Percentiles rank a stretch among this genome's conserved stretches.
These are phyloP conservation scores for Lemur catta DNA, from an alignment of 2,797 vertebrate genomes.

Conservation along the genomic window DNA sequence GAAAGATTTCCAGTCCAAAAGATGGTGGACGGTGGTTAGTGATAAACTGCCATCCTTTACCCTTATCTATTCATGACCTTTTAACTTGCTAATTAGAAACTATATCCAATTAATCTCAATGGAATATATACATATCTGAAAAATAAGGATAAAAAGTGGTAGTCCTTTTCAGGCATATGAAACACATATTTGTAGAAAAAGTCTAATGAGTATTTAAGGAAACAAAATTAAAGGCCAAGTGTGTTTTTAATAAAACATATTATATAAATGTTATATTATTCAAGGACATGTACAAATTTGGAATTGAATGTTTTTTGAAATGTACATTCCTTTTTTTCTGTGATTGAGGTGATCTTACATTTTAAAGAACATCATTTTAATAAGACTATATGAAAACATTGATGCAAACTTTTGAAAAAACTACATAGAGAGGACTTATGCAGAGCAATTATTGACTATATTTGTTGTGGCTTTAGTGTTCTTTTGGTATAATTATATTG, in stretches of 20 bases:
- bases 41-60: not conserved
- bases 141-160: not conserved
- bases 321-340: not conserved
- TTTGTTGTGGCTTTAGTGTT: not conserved
- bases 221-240: not conserved
- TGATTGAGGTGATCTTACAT: not conserved
- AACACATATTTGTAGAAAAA: not conserved
- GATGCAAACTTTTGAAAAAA: not conserved
- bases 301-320: not conserved
- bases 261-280: not conserved
- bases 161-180: not conserved
- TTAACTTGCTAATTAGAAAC: not conserved
- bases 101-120: not conserved
- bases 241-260: not conserved
- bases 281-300: not conserved
- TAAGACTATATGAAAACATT: not conserved
- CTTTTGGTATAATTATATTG: not conserved
- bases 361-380: not conserved
- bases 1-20: not conserved
- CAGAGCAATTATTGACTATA: not conserved
- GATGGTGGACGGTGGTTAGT: not conserved
- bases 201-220: not conserved
- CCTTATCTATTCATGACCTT: not conserved
- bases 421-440: not conserved
- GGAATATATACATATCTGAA: not conserved